A percentile compares a stretch with the other conserved stretches of the same genome.
Evolutionary conservation across 1,140 invertebrate genomes (phyloP).

Genomic region (Steinernema khuongi): DNA sequence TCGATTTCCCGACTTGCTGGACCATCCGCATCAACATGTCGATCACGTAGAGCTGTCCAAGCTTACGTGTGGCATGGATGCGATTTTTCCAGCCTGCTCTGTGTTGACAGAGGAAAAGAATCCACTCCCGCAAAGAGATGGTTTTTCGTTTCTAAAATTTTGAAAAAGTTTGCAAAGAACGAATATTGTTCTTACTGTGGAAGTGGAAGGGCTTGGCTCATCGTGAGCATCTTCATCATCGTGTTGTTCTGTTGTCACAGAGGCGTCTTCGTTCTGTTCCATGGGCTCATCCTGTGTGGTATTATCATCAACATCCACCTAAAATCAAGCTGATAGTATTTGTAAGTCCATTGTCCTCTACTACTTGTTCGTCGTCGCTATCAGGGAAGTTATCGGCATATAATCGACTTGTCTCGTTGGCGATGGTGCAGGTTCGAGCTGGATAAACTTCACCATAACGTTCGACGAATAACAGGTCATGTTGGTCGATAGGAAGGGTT

Average conservation of each 20-base stretch:
- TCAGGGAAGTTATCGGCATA: background rate
- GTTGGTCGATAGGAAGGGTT: background rate
- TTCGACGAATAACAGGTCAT: background rate
- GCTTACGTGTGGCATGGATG: background rate
- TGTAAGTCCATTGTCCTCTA: background rate
- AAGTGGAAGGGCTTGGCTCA: background rate
- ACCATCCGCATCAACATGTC: background rate
- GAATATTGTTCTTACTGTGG: background rate
- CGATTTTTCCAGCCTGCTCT: background rate
- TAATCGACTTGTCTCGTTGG: background rate
- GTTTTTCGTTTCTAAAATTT: background rate
- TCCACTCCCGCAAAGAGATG: conserved; percentile 27
- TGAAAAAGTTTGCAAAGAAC: background rate
- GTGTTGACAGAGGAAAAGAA: conserved; percentile 19
- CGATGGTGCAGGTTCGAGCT: background rate
- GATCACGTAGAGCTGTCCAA: background rate
- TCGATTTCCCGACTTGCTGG: background rate
- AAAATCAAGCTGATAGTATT: no score
- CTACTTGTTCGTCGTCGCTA: background rate
- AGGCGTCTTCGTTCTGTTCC: no score
- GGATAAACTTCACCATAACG: background rate
- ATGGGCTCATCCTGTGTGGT: no score
- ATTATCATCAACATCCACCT: no score
- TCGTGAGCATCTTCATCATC: no score
- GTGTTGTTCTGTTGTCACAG: no score